phyloP scores from a whole-genome alignment of 2,113 vertebrate genomes.

The Delphinus delphis region DNA sequence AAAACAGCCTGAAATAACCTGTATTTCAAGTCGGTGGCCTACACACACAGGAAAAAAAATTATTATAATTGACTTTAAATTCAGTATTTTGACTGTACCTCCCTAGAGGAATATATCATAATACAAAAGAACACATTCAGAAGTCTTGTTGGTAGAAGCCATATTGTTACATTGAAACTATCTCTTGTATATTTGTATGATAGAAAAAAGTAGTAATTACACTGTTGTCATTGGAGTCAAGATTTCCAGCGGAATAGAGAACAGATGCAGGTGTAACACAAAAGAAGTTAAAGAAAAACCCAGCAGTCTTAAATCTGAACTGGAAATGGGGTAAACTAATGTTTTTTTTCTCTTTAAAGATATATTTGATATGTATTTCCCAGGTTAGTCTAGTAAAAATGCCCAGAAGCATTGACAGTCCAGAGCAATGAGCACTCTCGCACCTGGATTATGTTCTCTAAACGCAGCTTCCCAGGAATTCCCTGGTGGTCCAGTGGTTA shows the following conservation, averaged over 20 bases:
- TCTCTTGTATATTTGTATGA: rapidly evolving
- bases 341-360: neutral
- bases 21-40: neutral
- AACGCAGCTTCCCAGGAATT: neutral
- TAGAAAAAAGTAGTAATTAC: neutral
- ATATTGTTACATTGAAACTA: rapidly evolving
- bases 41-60: neutral
- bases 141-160: neutral
- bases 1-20: neutral
- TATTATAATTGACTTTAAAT: neutral
- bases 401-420: neutral
- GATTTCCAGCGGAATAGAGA: neutral
- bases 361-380: rapidly evolving
- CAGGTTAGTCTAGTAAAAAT: neutral
- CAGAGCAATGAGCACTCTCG: rapidly evolving
- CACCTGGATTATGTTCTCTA: neutral
- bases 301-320: rapidly evolving
- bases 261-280: rapidly evolving
- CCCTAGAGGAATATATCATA: neutral
- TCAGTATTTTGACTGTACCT: neutral
- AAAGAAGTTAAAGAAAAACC: rapidly evolving
- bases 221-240: rapidly evolving
- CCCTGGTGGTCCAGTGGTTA: no score
- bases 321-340: neutral
- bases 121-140: rapidly evolving